Evolutionary conservation across 2,113 vertebrate genomes (phyloP), one percentile per base, ranked within the genome.

Genomic region (Serinus canaria): DNA sequence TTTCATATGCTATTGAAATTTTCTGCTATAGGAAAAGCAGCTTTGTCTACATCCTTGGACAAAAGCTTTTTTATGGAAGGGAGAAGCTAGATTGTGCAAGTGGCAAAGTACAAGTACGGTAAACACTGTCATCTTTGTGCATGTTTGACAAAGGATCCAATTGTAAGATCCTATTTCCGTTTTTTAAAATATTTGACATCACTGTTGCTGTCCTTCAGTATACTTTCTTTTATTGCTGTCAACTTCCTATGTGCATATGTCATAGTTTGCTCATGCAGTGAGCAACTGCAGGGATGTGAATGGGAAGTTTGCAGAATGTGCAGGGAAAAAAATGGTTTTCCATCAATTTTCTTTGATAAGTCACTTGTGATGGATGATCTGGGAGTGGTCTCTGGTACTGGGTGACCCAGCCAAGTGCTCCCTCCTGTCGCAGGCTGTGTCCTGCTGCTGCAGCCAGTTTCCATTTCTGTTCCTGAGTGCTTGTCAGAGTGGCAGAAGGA

Each of bases 121-220:
- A 92, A 95, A 97, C 94, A 95, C 93, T 96, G 81, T 96, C 93
- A 95, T 97, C 95, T 96, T 97, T 97, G 96, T 97, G 89, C n/a
- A 3, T 66, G 56, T 77, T 80, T 85, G 64, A 96, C 96, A 97
- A 97, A 92, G 89, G 75, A 59, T 80, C n/a, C 50, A 84, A 80
- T 96, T 97, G 95, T 96, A 44, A 89, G 44, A 47, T 67, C 72
- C 67, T 52, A 83, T 31, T 97, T 96, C 94, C 44, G 7, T 63
- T 94, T 89, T 95, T 92, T 64, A 79, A 87, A 95, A 50, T 85
- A 93, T 92, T 96, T 93, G 78, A 94, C 87, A 66, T 95, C 75
- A 70, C 75, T 83, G 72, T 58, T 85, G 70, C 77, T 59, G 17
- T 58, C 43, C 50, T 83, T 76, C 58, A 4, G 53, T 53, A 44